Base-by-base conservation (phyloP, 2,113 vertebrate genomes). In the Pycnonotus jocosus region DNA sequence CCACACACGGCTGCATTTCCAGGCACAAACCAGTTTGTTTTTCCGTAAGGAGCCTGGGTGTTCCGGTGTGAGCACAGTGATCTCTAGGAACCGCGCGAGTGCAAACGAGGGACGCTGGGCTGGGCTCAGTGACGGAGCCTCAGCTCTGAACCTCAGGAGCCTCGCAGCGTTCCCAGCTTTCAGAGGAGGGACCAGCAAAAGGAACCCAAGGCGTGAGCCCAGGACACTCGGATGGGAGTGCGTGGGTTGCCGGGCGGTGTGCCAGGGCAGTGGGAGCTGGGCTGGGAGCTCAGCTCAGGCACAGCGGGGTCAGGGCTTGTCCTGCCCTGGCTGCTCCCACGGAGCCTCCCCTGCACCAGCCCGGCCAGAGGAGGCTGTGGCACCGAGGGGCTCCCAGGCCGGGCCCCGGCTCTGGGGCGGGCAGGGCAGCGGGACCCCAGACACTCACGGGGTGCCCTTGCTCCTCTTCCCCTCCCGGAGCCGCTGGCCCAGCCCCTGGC, bases 361-460 rank as follows among this genome's bases (percentile, higher is more conserved):
- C 30, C 8, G 25, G n/a, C 77, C 44, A 7, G 7, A 21, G 68
- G 27, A 22, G 10, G 9, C 33, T 8, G 72, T 7, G 56, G 30
- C 84, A 35, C 64, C 24, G 3, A 51, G 60, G 42, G 33, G 60
- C 31, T 58, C 28, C 51, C 45, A 44, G 51, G 21, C 19, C 2
- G 5, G 51, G 68, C 51, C 6, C 27, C 37, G 35, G 11, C 35
- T 12, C 44, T 16, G 68, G 44, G 27, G 22, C 4, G 3, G 51
- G 68, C 60, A 38, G 44, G 69, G 28, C 44, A 44, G 44, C 2
- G 2, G 27, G 33, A 4, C n/a, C 45, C 12, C 61, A 8, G 45
- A 1, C 61, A 20, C 11, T 7, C 45, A 2, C 0, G 38, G 53
- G 24, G 61, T 15, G 16, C 23, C 44, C 24, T 4, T 10, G 53